Evolutionary conservation across 2,888 invertebrate species (phyloP), one percentile per base, ranked within the genome.

Genomic region (Kuschelorhynchus macadamiae): DNA sequence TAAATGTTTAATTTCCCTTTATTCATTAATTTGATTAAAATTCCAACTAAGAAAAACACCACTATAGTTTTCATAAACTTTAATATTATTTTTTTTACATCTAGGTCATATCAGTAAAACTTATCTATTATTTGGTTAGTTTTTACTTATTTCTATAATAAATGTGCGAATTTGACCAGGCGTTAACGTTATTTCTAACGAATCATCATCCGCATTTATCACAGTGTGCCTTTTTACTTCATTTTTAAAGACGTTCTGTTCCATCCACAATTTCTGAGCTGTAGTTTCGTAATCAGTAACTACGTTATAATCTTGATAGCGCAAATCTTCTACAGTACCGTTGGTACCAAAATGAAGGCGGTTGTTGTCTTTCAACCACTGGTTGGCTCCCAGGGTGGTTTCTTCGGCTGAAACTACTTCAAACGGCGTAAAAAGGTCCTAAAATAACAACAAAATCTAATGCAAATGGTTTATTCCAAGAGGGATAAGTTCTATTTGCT

Each of bases 81-180:
- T n/a, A n/a, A n/a, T n/a, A n/a, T n/a, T n/a, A n/a, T n/a, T n/a
- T n/a, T n/a, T n/a, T n/a, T n/a, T n/a, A n/a, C n/a, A n/a, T n/a
- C n/a, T n/a, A n/a, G n/a, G n/a, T n/a, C n/a, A n/a, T n/a, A n/a
- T n/a, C n/a, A n/a, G n/a, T n/a, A 25, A 49, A 4, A 49, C 12
- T 9, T 25, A 49, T 4, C 1, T 20, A 46, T 18, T 46, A 49
- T 33, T 21, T 1, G 41, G 14, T 21, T 17, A 50, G 25, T 50
- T 32, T 20, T 59, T 64, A 16, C 44, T 50, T 21, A 70, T 61
- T 3, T 65, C 46, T 17, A 87, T 78, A 17, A 92, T 80, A 75
- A 91, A 92, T 0, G 92, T 92, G 33, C 89, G 85, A 59, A 94
- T 94, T 81, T 93, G 87, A 88, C 92, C 92, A 0, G 93, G 89